Evolutionary conservation across 2,113 vertebrate genomes (phyloP), one percentile per base, ranked within the genome.

Genomic region (Glaucomys volans): DNA sequence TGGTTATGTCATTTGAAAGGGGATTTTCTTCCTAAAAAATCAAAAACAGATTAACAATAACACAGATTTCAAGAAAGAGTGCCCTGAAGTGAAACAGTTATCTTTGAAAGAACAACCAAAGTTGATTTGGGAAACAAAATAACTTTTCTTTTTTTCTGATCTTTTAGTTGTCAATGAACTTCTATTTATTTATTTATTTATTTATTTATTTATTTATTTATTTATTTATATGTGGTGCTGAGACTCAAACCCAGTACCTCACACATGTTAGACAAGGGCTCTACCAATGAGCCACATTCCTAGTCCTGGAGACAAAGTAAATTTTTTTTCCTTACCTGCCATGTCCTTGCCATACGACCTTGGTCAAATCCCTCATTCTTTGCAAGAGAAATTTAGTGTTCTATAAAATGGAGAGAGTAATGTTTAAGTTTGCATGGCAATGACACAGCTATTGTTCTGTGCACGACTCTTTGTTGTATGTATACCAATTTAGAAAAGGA

Each of bases 301-400:
- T 18, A 57, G 54, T 6, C 18, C 54, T 52, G 10, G 8, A 79
- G 35, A 64, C 16, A 77, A 47, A 86, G 37, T 72, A 54, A 32
- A 12, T 57, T 85, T 75, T 24, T 20, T 52, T 28, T 4, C 17
- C 22, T 79, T 13, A 20, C 40, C 26, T 54, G 64, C 20, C 5
- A 17, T 35, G 13, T 59, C 12, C 24, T 92, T 72, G 12, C 37
- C 26, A 1, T 42, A 20, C 6, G 5, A 62, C 3, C 1, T 62
- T 80, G 22, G 8, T 89, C 24, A 85, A 26, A 10, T 62, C 20
- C 22, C 22, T 52, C 75, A 59, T 67, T 52, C 44, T 66, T 40
- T 52, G 22, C 4, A 4, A 2, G 13, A 1, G 16, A 3, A 5
- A 16, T 0, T 35, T n/a, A n/a, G 8, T 30, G 72, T 82, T 71